phyloP scores from a whole-genome alignment of 2,888 invertebrate species.

The Phengaris arion region DNA sequence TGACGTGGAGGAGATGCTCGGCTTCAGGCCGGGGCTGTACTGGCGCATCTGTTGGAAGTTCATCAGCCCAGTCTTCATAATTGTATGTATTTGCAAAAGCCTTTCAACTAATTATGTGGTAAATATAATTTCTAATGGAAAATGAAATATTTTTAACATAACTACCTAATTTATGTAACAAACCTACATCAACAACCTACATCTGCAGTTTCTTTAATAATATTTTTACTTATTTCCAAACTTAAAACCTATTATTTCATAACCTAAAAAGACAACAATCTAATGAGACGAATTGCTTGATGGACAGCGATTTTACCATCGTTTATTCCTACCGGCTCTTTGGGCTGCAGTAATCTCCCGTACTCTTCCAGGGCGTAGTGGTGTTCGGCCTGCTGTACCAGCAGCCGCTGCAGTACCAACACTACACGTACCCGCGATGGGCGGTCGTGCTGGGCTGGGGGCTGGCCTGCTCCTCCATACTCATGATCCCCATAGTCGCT shows the following conservation, averaged over 20 bases:
- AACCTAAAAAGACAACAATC: too few species aligned
- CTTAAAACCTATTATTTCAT: too few species aligned
- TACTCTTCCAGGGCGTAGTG: slow-evolving; percentile 78
- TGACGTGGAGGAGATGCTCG: slow-evolving; percentile 89
- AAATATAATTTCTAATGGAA: too few species aligned
- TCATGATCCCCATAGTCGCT: slow-evolving; percentile 85
- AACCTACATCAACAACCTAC: too few species aligned
- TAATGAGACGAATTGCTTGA: too few species aligned
- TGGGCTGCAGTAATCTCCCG: neutral
- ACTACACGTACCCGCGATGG: slow-evolving; percentile 85
- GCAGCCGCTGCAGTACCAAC: slow-evolving; percentile 82
- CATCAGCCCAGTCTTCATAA: slow-evolving; percentile 87
- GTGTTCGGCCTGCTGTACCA: slow-evolving; percentile 83
- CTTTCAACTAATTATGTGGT: too few species aligned
- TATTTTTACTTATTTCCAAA: too few species aligned
- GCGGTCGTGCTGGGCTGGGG: slow-evolving; percentile 86
- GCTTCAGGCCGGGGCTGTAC: slow-evolving; percentile 85
- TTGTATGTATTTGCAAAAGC: slow-evolving; percentile 76
- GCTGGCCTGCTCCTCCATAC: slow-evolving; percentile 85
- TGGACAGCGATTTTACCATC: too few species aligned
- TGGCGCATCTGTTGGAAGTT: slow-evolving; percentile 94
- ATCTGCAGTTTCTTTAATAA: too few species aligned
- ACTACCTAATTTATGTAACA: too few species aligned
- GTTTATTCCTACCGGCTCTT: too few species aligned
- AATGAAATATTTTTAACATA: too few species aligned